Conservation (phyloP, 2,797 vertebrate genomes). For the Myotis daubentonii region DNA sequence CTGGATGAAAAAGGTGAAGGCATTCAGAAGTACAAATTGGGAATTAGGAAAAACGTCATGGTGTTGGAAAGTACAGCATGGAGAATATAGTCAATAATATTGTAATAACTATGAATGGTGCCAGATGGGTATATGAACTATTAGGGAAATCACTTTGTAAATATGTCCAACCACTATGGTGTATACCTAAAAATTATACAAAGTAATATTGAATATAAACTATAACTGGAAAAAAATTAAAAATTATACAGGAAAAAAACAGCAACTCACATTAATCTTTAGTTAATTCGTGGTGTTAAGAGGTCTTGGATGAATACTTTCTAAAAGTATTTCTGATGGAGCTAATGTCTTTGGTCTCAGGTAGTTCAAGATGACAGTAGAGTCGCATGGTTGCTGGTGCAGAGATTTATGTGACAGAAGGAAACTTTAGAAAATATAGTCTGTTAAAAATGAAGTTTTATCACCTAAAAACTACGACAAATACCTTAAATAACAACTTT, state of each 20-base stretch:
- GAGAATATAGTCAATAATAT: background rate
- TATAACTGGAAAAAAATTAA: background rate
- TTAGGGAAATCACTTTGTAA: background rate
- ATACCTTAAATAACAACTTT: constrained; percentile 31
- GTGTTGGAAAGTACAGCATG: background rate
- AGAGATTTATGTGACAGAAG: background rate
- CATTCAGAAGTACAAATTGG: background rate
- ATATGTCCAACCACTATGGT: background rate
- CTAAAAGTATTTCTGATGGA: background rate
- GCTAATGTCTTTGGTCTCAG: background rate
- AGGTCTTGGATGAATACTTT: background rate
- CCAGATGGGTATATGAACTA: background rate
- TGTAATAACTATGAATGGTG: background rate
- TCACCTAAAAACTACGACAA: background rate
- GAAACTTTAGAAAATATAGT: constrained; percentile 20
- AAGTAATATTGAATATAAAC: background rate
- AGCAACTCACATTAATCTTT: background rate
- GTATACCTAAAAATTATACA: background rate
- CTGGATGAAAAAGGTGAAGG: background rate
- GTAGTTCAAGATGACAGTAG: background rate
- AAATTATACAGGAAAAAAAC: background rate
- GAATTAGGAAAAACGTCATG: background rate
- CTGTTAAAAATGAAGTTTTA: background rate
- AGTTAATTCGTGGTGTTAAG: background rate
- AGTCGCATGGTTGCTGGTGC: background rate